phyloP scores from a whole-genome alignment of 2,888 invertebrate species.

The Machimus atricapillus region DNA sequence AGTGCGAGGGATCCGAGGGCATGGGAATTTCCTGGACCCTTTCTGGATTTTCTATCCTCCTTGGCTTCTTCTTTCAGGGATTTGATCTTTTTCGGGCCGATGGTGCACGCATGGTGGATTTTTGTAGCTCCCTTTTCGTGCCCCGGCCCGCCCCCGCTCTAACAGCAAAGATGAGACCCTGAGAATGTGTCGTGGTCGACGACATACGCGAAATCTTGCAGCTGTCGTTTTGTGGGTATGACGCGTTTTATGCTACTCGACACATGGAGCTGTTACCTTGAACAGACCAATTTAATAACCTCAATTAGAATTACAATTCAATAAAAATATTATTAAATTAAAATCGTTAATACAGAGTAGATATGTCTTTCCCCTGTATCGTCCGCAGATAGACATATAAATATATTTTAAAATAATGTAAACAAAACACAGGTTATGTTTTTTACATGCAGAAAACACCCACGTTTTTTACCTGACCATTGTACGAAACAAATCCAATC shows the following conservation, averaged over 20 bases:
- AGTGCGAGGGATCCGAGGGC: background rate
- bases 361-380: too few relatives aligned
- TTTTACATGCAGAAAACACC: too few relatives aligned
- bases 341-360: too few relatives aligned
- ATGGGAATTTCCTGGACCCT: conserved; percentile 19
- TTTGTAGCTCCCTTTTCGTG: background rate
- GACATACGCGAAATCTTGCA: background rate
- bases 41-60: background rate
- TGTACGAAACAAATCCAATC: too few relatives aligned
- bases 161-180: background rate
- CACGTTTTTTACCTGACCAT: too few relatives aligned
- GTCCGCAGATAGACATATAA: too few relatives aligned
- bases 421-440: too few relatives aligned
- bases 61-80: background rate
- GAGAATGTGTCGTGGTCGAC: background rate
- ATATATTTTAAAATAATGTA: too few relatives aligned
- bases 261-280: background rate
- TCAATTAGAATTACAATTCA: too few relatives aligned
- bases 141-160: background rate
- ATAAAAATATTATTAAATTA: too few relatives aligned
- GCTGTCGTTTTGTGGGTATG: background rate
- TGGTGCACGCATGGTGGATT: background rate
- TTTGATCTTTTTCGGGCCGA: background rate
- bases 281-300: background rate
- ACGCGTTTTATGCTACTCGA: background rate